These are phyloP conservation scores for Aradophagus sp. DNA, from an alignment of 1,140 invertebrate species.

Conservation along the genomic window DNA sequence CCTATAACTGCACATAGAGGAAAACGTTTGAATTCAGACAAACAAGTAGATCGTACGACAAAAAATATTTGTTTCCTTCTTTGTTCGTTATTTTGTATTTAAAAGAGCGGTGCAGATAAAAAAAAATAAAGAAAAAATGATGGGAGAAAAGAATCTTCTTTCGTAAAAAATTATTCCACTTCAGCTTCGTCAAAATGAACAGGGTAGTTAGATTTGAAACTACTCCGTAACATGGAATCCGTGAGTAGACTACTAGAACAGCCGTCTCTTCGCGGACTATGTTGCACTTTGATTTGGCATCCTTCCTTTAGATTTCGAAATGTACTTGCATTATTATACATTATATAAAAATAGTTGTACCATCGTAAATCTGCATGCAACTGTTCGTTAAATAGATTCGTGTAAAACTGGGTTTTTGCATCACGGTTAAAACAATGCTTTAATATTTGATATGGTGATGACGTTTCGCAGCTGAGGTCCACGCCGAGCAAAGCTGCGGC, in stretches of 20 bases:
- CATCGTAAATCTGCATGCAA: constrained; percentile 49
- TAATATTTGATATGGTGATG: constrained; percentile 46
- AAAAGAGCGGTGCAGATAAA: constrained; percentile 15
- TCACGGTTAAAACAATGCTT: constrained; percentile 39
- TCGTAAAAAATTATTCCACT: constrained; percentile 26
- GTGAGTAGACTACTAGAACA: neutral
- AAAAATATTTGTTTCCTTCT: constrained; percentile 11
- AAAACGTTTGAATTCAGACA: constrained; percentile 50
- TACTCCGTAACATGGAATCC: constrained; percentile 8
- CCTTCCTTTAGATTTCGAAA: constrained; percentile 31
- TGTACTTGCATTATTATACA: constrained; percentile 49
- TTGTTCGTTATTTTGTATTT: constrained; percentile 5
- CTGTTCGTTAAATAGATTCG: constrained; percentile 46
- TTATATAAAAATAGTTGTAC: constrained; percentile 55
- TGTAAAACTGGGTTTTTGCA: constrained; percentile 42
- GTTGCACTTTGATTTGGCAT: constrained; percentile 49
- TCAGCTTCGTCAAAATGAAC: constrained; percentile 29
- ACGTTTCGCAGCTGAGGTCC: constrained; percentile 17
- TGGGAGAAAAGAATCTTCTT: too few relatives aligned
- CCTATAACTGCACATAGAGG: constrained; percentile 35
- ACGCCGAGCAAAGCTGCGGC: neutral
- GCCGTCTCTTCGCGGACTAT: constrained; percentile 1
- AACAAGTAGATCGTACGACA: constrained; percentile 45
- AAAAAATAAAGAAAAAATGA: too few relatives aligned
- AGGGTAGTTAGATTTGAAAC: constrained; percentile 20